Evolutionary conservation across 2,888 invertebrate genomes (phyloP).

Genomic region (Eilema sororculum): DNA sequence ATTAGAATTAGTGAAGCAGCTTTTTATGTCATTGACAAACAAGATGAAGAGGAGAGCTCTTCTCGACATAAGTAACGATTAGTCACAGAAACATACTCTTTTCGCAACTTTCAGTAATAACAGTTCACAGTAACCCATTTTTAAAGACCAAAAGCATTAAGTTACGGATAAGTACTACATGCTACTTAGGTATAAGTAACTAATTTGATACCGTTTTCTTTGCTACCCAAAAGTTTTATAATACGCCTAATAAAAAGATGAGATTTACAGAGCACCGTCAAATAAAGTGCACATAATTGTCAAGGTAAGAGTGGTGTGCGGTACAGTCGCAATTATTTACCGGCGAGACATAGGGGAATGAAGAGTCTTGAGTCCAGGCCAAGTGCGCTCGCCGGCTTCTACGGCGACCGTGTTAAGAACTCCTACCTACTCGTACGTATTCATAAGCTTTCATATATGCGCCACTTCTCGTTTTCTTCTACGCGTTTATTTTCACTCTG

Average conservation of each 20-base stretch:
- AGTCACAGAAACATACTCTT: too few species aligned
- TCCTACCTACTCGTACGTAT: conserved; percentile 62
- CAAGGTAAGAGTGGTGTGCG: conserved; percentile 71
- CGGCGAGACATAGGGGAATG: conserved; percentile 81
- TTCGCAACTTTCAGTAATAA: too few species aligned
- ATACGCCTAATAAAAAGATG: conserved; percentile 41
- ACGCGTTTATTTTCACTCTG: conserved; percentile 42
- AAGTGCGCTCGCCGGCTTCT: conserved; percentile 66
- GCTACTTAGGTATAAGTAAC: not conserved
- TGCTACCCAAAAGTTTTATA: conserved; percentile 31
- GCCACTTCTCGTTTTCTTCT: conserved; percentile 36
- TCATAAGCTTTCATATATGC: conserved; percentile 64
- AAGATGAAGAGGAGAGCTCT: too few species aligned
- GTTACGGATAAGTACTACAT: too few species aligned
- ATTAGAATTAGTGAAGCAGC: too few species aligned
- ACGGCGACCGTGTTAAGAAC: conserved; percentile 68
- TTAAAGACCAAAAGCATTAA: too few species aligned
- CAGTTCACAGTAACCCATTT: too few species aligned
- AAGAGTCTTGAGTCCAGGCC: conserved; percentile 77
- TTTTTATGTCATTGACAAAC: too few species aligned
- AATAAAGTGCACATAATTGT: conserved; percentile 83
- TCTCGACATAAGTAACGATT: too few species aligned
- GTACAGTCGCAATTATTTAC: conserved; percentile 82
- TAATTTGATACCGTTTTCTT: conserved; percentile 14
- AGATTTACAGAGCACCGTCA: conserved; percentile 64